phyloP scores from a whole-genome alignment of 2,888 invertebrate genomes.

The Xiphydria camelus region DNA sequence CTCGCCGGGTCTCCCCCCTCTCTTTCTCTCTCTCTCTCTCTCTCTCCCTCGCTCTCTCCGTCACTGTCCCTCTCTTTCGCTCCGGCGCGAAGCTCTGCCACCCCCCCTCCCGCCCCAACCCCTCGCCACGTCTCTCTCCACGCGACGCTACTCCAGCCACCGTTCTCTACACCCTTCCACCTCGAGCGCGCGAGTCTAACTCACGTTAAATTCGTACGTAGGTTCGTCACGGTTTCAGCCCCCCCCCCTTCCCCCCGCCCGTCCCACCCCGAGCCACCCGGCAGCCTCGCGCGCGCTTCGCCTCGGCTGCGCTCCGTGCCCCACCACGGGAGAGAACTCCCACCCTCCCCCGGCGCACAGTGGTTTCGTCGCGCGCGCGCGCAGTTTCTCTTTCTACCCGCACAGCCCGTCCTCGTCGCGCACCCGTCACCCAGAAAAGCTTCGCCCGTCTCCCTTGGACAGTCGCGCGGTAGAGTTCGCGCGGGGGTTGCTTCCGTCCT shows the following conservation, averaged over 20 bases:
- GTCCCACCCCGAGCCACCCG: not conserved
- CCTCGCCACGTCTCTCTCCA: no score
- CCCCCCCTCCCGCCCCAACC: conserved; percentile 1
- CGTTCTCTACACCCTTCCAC: conserved; percentile 12
- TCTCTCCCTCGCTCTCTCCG: conserved; percentile 10
- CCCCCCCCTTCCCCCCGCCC: not conserved
- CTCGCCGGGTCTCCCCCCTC: conserved; percentile 26
- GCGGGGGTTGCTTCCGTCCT: conserved; percentile 40
- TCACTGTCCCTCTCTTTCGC: conserved; percentile 4
- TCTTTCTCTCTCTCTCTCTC: conserved; percentile 15
- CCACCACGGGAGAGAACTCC: not conserved
- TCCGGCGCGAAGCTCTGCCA: conserved; percentile 2
- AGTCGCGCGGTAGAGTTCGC: conserved; percentile 26
- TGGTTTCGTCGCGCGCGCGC: no score
- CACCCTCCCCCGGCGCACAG: not conserved
- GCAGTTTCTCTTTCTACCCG: conserved; percentile 28
- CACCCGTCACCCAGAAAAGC: conserved; percentile 48
- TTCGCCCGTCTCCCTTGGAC: not conserved
- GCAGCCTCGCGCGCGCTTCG: no score
- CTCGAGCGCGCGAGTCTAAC: conserved; percentile 7
- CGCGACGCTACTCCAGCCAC: no score
- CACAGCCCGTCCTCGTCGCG: conserved; percentile 26
- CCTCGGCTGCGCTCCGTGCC: not conserved
- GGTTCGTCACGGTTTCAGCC: conserved; percentile 1
- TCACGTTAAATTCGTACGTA: conserved; percentile 11